Evolutionary conservation across 2,113 vertebrate genomes (phyloP).

Genomic region (Austrofundulus limnaeus): DNA sequence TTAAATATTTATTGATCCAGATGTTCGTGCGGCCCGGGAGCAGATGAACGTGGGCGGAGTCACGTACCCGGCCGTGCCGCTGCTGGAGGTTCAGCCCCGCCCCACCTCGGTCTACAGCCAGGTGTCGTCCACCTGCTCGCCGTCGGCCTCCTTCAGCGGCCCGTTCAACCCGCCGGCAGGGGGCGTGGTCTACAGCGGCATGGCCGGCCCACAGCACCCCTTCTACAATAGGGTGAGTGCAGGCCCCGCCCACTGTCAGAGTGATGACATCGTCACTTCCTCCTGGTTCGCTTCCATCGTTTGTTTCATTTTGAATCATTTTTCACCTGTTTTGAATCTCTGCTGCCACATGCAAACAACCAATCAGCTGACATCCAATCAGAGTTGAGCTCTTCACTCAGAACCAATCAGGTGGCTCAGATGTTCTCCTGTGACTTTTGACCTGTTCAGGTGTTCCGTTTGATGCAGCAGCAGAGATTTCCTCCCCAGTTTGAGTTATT

Average conservation of each 20-base stretch:
- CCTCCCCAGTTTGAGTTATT: not conserved
- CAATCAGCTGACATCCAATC: constrained; percentile 1
- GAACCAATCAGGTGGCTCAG: no score
- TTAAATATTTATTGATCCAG: constrained; percentile 78
- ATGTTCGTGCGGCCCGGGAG: constrained; percentile 93
- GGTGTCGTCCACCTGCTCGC: constrained; percentile 88
- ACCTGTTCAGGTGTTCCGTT: no score
- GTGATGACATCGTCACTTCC: not conserved
- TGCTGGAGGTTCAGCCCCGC: constrained; percentile 85
- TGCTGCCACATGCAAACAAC: not conserved
- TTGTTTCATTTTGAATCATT: not conserved
- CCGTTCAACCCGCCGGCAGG: constrained; percentile 75
- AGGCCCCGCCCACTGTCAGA: constrained; percentile 18
- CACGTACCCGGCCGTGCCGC: constrained; percentile 84
- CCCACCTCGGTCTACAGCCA: constrained; percentile 89
- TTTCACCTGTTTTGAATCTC: constrained; percentile 22
- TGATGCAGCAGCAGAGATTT: constrained; percentile 2
- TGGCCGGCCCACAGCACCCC: constrained; percentile 93
- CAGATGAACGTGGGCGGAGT: constrained; percentile 91
- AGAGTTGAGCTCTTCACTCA: not conserved
- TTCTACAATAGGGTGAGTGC: constrained; percentile 95
- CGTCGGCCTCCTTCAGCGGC: constrained; percentile 87
- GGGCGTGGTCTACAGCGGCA: constrained; percentile 86
- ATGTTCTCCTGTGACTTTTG: no score
- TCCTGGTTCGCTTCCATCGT: constrained; percentile 5